These are phyloP conservation scores for Glomeris marginata DNA, from an alignment of 2,888 invertebrate species.

Conservation along the genomic window DNA sequence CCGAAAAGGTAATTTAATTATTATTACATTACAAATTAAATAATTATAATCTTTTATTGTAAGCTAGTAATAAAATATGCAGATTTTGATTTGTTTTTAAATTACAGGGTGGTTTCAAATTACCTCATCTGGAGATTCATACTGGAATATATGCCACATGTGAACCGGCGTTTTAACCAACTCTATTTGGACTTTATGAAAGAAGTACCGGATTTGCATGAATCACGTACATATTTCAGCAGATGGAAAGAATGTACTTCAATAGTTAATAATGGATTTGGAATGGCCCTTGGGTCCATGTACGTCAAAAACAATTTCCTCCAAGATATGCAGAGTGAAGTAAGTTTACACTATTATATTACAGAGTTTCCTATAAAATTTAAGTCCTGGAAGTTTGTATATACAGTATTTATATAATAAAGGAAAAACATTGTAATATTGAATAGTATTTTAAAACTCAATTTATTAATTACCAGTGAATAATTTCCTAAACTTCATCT, in stretches of 20 bases:
- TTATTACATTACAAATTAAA: no score
- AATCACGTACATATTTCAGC: conserved; percentile 14
- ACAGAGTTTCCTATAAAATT: not conserved
- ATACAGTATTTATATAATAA: no score
- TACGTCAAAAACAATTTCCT: conserved; percentile 15
- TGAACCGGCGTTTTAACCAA: conserved; percentile 28
- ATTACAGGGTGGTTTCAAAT: conserved; percentile 32
- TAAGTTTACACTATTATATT: not conserved
- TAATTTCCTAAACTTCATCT: no score
- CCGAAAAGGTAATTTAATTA: conserved; percentile 24
- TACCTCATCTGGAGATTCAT: conserved; percentile 34
- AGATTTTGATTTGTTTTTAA: not conserved
- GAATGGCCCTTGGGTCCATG: conserved; percentile 19
- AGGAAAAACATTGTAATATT: no score
- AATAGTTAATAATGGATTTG: conserved; percentile 20
- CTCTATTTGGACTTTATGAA: conserved; percentile 25
- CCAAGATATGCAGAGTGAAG: conserved; percentile 8
- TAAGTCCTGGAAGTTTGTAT: no score
- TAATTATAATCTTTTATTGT: no score
- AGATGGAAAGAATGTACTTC: conserved; percentile 23
- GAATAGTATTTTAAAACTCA: no score
- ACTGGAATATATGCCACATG: conserved; percentile 30
- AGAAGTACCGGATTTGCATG: conserved; percentile 18
- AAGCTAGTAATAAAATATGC: no score
- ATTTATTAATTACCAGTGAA: no score